phyloP scores from a whole-genome alignment of 1,140 invertebrate species.

The Sycophila sp. region DNA sequence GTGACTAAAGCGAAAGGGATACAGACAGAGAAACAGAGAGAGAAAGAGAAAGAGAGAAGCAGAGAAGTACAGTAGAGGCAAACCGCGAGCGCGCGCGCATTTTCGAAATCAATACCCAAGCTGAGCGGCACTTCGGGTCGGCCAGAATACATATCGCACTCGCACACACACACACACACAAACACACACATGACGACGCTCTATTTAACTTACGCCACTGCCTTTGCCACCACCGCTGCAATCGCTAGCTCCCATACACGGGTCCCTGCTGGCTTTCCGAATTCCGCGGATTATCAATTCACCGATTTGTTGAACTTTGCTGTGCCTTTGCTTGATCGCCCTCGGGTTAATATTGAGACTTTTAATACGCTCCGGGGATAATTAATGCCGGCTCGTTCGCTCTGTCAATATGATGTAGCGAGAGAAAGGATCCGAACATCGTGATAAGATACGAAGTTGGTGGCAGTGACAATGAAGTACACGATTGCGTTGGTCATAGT shows the following conservation, averaged over 20 bases:
- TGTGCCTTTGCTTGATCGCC: background rate
- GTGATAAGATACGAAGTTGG: too few species aligned
- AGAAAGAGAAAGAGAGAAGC: background rate
- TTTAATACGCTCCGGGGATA: background rate
- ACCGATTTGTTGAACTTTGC: background rate
- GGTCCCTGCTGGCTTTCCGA: background rate
- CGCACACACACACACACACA: conserved; percentile 11
- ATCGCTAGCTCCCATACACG: background rate
- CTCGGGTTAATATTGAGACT: background rate
- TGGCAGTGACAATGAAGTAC: too few species aligned
- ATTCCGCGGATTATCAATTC: background rate
- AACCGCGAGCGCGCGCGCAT: background rate
- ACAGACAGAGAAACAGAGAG: background rate
- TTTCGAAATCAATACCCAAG: conserved; percentile 34
- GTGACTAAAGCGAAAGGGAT: background rate
- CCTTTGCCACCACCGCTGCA: background rate
- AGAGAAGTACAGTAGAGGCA: background rate
- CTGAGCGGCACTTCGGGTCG: background rate
- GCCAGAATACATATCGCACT: conserved; percentile 8
- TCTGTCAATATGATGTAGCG: too few species aligned
- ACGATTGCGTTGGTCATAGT: too few species aligned
- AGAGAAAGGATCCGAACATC: too few species aligned
- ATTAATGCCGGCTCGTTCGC: background rate
- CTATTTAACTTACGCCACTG: conserved; percentile 28
- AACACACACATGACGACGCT: conserved; percentile 14